A percentile compares a stretch with the other conserved stretches of the same genome.
Evolutionary conservation across 2,113 vertebrate species (phyloP).

Genomic region (Xiphophorus maculatus): DNA sequence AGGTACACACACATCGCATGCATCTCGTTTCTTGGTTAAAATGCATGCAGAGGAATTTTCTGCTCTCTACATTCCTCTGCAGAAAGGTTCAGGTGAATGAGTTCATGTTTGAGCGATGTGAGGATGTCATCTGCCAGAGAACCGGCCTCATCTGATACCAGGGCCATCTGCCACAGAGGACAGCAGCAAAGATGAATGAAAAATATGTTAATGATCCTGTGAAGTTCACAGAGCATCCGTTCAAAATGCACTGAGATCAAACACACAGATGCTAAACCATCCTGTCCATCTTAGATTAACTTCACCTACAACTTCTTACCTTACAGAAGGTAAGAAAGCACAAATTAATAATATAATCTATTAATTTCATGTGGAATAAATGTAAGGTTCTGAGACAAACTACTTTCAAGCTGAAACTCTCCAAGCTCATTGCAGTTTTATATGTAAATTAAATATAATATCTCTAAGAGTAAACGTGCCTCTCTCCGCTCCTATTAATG

Average conservation of each 20-base stretch:
- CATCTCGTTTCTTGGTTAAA: too few species aligned
- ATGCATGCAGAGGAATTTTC: neutral
- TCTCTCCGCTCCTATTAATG: too few species aligned
- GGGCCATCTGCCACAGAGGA: constrained; percentile 40
- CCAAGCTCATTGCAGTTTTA: too few species aligned
- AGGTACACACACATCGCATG: too few species aligned
- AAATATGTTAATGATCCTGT: constrained; percentile 47
- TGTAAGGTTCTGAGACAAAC: too few species aligned
- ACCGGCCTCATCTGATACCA: constrained; percentile 34
- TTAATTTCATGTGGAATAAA: too few species aligned
- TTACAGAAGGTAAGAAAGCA: too few species aligned
- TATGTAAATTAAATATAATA: too few species aligned
- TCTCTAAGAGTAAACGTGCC: too few species aligned
- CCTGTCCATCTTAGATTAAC: constrained; percentile 3
- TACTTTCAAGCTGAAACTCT: too few species aligned
- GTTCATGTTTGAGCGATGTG: constrained; percentile 10
- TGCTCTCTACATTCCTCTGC: constrained; percentile 47
- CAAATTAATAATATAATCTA: too few species aligned
- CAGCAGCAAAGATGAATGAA: neutral
- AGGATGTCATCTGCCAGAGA: constrained; percentile 25
- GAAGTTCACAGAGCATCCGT: constrained; percentile 27
- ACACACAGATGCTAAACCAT: constrained; percentile 30
- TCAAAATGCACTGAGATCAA: constrained; percentile 14
- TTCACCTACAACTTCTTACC: neutral
- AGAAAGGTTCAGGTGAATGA: constrained; percentile 7